These are phyloP conservation scores for Pseudomyrmex cubaensis DNA, from an alignment of 1,140 invertebrate genomes.

Conservation along the genomic window DNA sequence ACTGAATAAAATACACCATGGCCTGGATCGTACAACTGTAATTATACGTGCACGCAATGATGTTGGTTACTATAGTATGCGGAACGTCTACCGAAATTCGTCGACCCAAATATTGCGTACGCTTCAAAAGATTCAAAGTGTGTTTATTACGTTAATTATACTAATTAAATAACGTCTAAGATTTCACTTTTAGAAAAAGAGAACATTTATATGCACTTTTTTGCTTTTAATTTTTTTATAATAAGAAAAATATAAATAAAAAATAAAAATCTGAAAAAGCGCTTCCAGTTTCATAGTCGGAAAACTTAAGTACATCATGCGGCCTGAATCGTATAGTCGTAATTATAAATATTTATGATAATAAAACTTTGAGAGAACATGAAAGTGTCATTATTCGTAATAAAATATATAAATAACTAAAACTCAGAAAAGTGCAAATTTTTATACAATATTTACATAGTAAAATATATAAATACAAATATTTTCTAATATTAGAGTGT, in stretches of 20 bases:
- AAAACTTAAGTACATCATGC: neutral
- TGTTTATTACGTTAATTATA: conserved; percentile 18
- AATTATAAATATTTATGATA: no score
- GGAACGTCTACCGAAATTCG: conserved; percentile 64
- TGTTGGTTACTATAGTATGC: conserved; percentile 64
- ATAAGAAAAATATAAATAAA: neutral
- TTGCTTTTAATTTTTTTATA: neutral
- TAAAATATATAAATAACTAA: neutral
- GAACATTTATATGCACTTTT: neutral
- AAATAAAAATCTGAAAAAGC: neutral
- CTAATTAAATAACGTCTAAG: conserved; percentile 4
- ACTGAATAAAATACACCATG: conserved; percentile 64
- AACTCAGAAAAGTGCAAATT: neutral
- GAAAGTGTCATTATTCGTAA: neutral
- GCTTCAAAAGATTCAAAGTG: conserved; percentile 9
- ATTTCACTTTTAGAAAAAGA: conserved; percentile 5
- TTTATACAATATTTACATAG: neutral
- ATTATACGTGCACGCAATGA: conserved; percentile 50
- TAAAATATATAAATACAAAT: no score
- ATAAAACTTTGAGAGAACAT: no score
- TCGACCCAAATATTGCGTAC: conserved; percentile 34
- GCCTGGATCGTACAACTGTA: conserved; percentile 59
- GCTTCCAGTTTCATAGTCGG: neutral
- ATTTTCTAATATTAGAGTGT: no score
- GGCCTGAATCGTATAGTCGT: no score